Evolutionary conservation across 1,140 invertebrate species (phyloP), one percentile per base, ranked within the genome.

Genomic region (Microvelia longipes): DNA sequence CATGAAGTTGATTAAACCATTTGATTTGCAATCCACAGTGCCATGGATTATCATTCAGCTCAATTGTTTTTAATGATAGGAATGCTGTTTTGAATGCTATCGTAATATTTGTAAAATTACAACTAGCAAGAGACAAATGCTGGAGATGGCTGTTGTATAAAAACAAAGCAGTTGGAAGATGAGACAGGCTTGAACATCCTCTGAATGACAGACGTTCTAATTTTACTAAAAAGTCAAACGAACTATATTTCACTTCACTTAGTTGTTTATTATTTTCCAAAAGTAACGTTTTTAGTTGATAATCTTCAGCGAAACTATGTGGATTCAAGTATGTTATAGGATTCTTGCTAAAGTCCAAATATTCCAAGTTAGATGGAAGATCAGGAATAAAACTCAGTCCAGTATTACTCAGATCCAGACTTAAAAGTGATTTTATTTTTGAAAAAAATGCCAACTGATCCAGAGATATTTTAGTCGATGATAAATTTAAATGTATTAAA

Each of bases 11-110:
- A 5, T 11, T 19, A 19, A 72, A 70, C 71, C 71, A 72, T 30
- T 68, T 69, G 2, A 72, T 66, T 11, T 68, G 69, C 19, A 28
- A 15, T 66, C 68, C 29, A 29, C 71, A 72, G 35, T 62, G 63
- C 71, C 71, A 72, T 19, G 68, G 71, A 50, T 72, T 72, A 19
- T 67, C 68, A 13, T 67, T 2, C 28, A 72, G 28, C 26, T 72
- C 71, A 2, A 72, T 19, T n/a, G n/a, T 26, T 1, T 65, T 15
- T 15, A 72, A 11, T 15, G 29, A 35, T 15, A 60, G 27, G 28
- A 72, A 68, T 25, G 28, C 24, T 27, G n/a, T 26, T 60, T 70
- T 65, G 25, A 67, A 70, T 24, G 29, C 29, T 15, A 25, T 11
- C 1, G 71, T 30, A 19, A 72, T 13, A 2, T 29, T 72, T 50